Evolutionary conservation across 2,888 invertebrate genomes (phyloP).

Genomic region (Eueremaeus valkanovi): DNA sequence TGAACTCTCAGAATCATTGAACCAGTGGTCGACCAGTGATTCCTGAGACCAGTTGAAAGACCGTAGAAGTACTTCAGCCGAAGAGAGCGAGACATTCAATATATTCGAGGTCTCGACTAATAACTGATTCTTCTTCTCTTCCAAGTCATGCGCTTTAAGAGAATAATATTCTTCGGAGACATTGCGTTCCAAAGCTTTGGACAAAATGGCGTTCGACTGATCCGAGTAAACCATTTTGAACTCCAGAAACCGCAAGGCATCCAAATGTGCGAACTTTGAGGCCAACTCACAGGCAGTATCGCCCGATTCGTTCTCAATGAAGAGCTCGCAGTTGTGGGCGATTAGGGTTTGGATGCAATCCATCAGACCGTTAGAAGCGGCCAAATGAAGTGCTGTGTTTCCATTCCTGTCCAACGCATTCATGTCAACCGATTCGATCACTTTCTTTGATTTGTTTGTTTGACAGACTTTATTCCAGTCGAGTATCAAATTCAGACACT

Average conservation of each 20-base stretch:
- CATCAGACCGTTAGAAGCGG: constrained; percentile 61
- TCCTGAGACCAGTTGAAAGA: constrained; percentile 68
- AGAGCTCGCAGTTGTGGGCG: constrained; percentile 60
- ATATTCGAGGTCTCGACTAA: constrained; percentile 67
- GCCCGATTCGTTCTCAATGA: constrained; percentile 62
- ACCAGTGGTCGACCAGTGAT: constrained; percentile 64
- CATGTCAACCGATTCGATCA: constrained; percentile 59
- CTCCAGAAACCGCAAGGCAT: constrained; percentile 63
- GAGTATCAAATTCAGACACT: constrained; percentile 62
- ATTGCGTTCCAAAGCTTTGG: background rate
- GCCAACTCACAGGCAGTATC: constrained; percentile 65
- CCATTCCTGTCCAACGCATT: constrained; percentile 62
- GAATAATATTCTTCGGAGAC: constrained; percentile 59
- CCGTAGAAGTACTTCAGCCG: constrained; percentile 64
- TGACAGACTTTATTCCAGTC: constrained; percentile 61
- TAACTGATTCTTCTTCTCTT: constrained; percentile 66
- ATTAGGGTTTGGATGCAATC: constrained; percentile 62
- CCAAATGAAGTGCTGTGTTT: constrained; percentile 65
- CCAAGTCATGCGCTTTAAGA: constrained; percentile 63
- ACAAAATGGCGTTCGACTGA: constrained; percentile 46
- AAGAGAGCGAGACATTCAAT: constrained; percentile 65
- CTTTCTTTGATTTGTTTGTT: constrained; percentile 55
- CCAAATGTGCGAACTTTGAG: constrained; percentile 59
- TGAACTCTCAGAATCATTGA: constrained; percentile 61
- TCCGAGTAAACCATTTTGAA: constrained; percentile 63